Base-by-base conservation (phyloP, 2,888 invertebrate genomes). In the Platycheirus rosarum region DNA sequence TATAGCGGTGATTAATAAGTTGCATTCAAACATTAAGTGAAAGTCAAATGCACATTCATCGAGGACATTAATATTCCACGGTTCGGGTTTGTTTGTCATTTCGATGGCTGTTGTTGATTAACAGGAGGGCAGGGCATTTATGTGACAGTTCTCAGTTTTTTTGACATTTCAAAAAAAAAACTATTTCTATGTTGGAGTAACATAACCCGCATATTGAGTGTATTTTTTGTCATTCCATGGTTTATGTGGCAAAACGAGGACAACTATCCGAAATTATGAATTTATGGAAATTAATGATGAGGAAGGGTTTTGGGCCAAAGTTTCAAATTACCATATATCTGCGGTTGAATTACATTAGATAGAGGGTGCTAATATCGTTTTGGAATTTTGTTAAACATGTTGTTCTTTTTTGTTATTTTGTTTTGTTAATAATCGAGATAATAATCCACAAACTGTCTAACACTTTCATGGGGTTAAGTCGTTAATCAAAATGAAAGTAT, bases 11-110 rank as follows among this genome's bases (percentile, higher is more conserved):
- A 82, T 82, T 82, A 82, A 82, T 82, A 82, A 82, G 71, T 82
- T 77, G 77, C 77, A 77, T 77, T 82, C 66, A 66, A 68, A 48
- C 66, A 62, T 77, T 77, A 82, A 82, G 71, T 68, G 76, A 82
- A 77, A 82, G 82, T 73, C 82, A 77, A 77, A 77, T 82, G 82
- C 82, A 82, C 77, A 82, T 82, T 82, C 82, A 76, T 82, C 77
- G 82, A 82, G 82, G 20, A 37, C 77, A 77, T 77, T 77, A 77
- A 77, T 82, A 82, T 77, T 77, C 77, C 66, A 77, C 71, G 76
- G 65, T 29, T 70, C 8, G 55, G 18, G 57, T 57, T 75, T 42
- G 62, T 65, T 63, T 48, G 23, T 53, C 35, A 37, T 26, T 60
- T 8, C 8, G 49, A 44, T 60, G 60, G 63, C 20, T 63, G 18